Evolutionary conservation across 1,140 invertebrate species (phyloP).

Genomic region (Nautilus pompilius): DNA sequence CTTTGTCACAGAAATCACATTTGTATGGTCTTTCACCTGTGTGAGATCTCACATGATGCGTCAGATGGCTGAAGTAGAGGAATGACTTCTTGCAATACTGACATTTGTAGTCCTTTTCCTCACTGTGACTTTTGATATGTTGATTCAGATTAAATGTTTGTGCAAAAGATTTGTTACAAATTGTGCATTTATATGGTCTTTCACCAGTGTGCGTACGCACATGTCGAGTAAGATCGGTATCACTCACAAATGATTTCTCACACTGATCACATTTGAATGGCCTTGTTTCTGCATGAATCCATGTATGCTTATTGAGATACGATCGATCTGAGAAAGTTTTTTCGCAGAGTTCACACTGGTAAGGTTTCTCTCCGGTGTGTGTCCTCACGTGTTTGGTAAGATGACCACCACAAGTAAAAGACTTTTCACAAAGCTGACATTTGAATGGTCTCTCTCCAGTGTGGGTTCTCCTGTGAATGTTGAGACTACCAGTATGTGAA

Average conservation of each 20-base stretch:
- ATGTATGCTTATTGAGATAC: slow-evolving; percentile 87
- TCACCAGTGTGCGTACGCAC: slow-evolving; percentile 15
- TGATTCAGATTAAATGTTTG: too few relatives aligned
- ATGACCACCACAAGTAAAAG: slow-evolving; percentile 10
- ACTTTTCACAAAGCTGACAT: slow-evolving; percentile 19
- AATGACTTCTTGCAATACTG: slow-evolving; percentile 26
- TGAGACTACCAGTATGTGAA: slow-evolving; percentile 68
- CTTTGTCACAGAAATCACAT: slow-evolving; percentile 15
- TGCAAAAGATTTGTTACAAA: slow-evolving; percentile 14
- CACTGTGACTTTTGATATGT: slow-evolving; percentile 11
- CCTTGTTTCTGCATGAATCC: slow-evolving; percentile 89
- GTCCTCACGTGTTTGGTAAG: slow-evolving; percentile 15
- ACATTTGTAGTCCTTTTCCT: slow-evolving; percentile 16
- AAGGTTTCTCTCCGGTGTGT: slow-evolving; percentile 37
- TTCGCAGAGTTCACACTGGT: slow-evolving; percentile 81
- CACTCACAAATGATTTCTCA: slow-evolving; percentile 60
- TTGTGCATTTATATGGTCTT: slow-evolving; percentile 6
- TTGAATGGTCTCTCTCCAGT: slow-evolving; percentile 11
- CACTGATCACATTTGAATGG: slow-evolving; percentile 68
- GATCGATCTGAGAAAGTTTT: slow-evolving; percentile 90
- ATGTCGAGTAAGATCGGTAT: slow-evolving; percentile 6
- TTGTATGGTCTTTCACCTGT: slow-evolving; percentile 42
- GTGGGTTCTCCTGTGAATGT: slow-evolving; percentile 9
- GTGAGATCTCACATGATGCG: slow-evolving; percentile 48
- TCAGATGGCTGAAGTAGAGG: slow-evolving; percentile 26